phyloP scores from a whole-genome alignment of 2,797 vertebrate species.

The Todus mexicanus region DNA sequence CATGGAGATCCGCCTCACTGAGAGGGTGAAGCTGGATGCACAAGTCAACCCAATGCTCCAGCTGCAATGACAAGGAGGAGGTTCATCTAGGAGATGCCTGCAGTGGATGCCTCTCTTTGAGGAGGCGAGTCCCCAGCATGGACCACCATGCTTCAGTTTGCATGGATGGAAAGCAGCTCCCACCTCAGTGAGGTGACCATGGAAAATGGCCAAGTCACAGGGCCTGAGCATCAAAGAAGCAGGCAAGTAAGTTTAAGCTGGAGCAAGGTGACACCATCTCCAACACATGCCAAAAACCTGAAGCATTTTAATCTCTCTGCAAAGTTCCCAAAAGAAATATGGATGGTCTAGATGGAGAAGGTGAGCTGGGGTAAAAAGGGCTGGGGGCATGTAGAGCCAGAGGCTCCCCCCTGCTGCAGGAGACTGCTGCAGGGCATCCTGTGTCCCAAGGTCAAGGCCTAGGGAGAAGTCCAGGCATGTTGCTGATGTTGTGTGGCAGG shows the following conservation, averaged over 20 bases:
- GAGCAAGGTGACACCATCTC: neutral
- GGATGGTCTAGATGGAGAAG: neutral
- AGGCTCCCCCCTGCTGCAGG: neutral
- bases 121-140: neutral
- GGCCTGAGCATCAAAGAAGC: neutral
- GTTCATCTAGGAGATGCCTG: neutral
- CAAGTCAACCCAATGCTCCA: rapidly evolving
- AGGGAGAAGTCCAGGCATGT: neutral
- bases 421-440: neutral
- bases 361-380: neutral
- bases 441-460: neutral
- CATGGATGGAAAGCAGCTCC: neutral
- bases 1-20: neutral
- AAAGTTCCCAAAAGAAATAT: neutral
- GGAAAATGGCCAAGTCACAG: neutral
- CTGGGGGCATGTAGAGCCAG: neutral
- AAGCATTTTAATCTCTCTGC: neutral
- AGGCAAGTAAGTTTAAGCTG: neutral
- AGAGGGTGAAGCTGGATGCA: neutral
- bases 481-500: neutral
- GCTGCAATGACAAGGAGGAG: neutral
- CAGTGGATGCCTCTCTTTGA: neutral
- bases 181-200: rapidly evolving
- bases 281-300: neutral
- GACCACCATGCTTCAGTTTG: neutral